Evolutionary conservation across 2,888 invertebrate species (phyloP).

Genomic region (Cephonodes hylas): DNA sequence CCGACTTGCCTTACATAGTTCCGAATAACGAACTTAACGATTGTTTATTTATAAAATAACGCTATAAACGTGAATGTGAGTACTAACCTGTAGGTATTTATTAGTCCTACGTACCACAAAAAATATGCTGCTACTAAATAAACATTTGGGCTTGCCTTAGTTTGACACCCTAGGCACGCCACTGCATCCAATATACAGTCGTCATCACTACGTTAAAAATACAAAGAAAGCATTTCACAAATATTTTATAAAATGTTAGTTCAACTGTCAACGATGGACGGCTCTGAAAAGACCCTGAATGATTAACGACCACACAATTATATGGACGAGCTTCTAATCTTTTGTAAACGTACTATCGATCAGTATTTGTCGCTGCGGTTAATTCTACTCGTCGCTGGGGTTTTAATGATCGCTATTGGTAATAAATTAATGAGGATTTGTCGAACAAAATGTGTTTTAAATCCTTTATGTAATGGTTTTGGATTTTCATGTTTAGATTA

Average conservation of each 20-base stretch:
- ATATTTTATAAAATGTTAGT: neutral
- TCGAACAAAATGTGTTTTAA: too few relatives aligned
- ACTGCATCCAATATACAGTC: too few relatives aligned
- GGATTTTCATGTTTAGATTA: too few relatives aligned
- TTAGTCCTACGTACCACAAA: too few relatives aligned
- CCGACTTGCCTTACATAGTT: too few relatives aligned
- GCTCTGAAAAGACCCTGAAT: conserved; percentile 33
- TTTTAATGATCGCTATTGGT: neutral
- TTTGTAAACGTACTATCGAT: conserved; percentile 12
- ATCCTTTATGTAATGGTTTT: neutral
- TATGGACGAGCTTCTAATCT: conserved; percentile 21
- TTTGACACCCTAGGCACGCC: too few relatives aligned
- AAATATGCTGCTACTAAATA: too few relatives aligned
- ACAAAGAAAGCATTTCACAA: neutral
- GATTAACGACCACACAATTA: conserved; percentile 44
- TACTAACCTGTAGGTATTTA: too few relatives aligned
- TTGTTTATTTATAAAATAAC: too few relatives aligned
- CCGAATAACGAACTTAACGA: too few relatives aligned
- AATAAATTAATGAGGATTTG: neutral
- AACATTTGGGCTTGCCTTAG: too few relatives aligned
- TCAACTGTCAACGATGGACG: conserved; percentile 26
- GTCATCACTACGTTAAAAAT: neutral
- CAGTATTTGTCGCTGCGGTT: conserved; percentile 13
- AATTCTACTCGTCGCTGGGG: neutral
- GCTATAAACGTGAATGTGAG: too few relatives aligned